phyloP scores from a whole-genome alignment of 2,113 vertebrate genomes.

The Macquaria ambigua region DNA sequence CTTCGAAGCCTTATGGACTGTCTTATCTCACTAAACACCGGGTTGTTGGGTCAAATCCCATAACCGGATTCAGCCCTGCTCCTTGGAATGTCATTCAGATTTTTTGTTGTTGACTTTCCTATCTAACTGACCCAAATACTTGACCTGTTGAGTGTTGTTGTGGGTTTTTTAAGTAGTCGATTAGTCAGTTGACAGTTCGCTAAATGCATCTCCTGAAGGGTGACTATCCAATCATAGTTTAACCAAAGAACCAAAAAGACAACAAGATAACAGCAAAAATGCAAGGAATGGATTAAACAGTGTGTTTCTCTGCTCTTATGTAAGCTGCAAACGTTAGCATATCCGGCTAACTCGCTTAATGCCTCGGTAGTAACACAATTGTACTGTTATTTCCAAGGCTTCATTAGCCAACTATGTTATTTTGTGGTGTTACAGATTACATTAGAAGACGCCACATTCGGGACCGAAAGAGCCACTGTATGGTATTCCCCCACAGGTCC shows the following conservation, averaged over 20 bases:
- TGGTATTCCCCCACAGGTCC: too few relatives aligned
- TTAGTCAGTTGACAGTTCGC: not conserved
- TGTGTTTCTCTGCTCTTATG: not conserved
- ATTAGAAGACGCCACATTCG: too few relatives aligned
- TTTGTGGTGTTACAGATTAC: too few relatives aligned
- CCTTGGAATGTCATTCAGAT: slow-evolving; percentile 34
- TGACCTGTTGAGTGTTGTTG: not conserved
- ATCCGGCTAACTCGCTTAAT: not conserved
- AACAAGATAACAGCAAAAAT: not conserved
- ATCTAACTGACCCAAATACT: not conserved
- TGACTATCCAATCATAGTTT: too few relatives aligned
- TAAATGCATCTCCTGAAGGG: too few relatives aligned
- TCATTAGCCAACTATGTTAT: too few relatives aligned
- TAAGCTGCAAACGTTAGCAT: not conserved
- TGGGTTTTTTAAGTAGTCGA: not conserved
- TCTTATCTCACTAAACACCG: slow-evolving; percentile 6
- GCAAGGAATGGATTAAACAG: not conserved
- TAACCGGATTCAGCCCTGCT: not conserved
- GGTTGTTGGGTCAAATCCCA: slow-evolving; percentile 33
- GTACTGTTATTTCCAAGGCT: not conserved
- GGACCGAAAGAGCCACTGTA: too few relatives aligned
- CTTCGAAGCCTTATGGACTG: not conserved
- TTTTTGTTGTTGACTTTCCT: slow-evolving; percentile 6
- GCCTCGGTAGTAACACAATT: too few relatives aligned
- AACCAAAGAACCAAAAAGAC: too few relatives aligned